Evolutionary conservation across 2,888 invertebrate genomes (phyloP).

Genomic region (Archaeoteleia sp.): DNA sequence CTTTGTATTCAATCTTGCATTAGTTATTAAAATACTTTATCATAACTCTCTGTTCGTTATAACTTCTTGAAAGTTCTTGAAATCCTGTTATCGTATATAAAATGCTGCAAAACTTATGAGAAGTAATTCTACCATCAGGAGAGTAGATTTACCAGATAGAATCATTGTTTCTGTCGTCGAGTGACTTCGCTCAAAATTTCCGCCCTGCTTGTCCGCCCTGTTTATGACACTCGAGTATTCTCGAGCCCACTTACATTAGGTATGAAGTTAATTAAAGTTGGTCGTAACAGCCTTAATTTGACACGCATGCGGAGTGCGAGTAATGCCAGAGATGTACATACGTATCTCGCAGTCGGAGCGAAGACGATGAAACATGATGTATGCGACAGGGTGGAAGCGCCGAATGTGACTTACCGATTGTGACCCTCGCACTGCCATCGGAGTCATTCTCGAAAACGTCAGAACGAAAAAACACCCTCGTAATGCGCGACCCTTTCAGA

Average conservation of each 20-base stretch:
- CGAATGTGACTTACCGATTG: slow-evolving; percentile 45
- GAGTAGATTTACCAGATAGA: slow-evolving; percentile 31
- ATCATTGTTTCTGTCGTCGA: slow-evolving; percentile 31
- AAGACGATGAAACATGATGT: slow-evolving; percentile 44
- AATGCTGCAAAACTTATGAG: slow-evolving; percentile 31
- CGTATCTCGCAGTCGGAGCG: slow-evolving; percentile 4
- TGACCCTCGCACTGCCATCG: slow-evolving; percentile 31
- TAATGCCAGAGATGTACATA: slow-evolving; percentile 19
- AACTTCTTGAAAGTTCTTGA: no score
- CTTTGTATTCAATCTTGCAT: no score
- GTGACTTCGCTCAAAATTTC: slow-evolving; percentile 38
- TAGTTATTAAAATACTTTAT: no score
- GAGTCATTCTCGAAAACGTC: slow-evolving; percentile 56
- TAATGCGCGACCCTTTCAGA: slow-evolving; percentile 45
- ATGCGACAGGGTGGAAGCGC: slow-evolving; percentile 31
- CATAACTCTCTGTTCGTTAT: no score
- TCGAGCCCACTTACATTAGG: slow-evolving; percentile 19
- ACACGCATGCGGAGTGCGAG: slow-evolving; percentile 21
- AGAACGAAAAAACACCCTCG: slow-evolving; percentile 44
- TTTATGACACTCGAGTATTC: slow-evolving; percentile 46
- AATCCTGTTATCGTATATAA: slow-evolving; percentile 25
- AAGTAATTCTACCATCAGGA: no score
- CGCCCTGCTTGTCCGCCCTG: slow-evolving; percentile 41
- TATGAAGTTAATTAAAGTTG: slow-evolving; percentile 46
- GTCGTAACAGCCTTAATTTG: slow-evolving; percentile 35